Evolutionary conservation across 1,140 invertebrate genomes (phyloP).

Genomic region (Drosophila rufa): DNA sequence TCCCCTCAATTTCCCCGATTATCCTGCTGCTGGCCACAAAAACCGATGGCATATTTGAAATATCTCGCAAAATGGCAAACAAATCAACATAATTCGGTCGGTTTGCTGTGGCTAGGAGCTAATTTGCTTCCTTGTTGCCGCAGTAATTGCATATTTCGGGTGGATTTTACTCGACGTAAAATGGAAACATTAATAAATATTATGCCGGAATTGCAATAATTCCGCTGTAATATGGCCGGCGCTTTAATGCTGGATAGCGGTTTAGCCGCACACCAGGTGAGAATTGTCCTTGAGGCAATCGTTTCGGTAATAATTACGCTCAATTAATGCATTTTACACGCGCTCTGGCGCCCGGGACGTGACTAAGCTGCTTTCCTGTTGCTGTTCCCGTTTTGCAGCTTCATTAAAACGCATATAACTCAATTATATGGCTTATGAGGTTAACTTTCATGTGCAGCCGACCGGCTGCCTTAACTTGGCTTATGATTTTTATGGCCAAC

Average conservation of each 20-base stretch:
- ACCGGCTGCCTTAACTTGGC: slow-evolving; percentile 20
- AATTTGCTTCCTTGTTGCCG: slow-evolving; percentile 48
- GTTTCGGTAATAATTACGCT: slow-evolving; percentile 58
- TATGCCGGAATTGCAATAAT: slow-evolving; percentile 20
- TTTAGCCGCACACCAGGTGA: slow-evolving; percentile 17
- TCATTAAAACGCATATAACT: slow-evolving; percentile 70
- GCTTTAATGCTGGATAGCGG: slow-evolving; percentile 2
- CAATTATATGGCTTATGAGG: slow-evolving; percentile 66
- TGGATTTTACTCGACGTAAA: not conserved
- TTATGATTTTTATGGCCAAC: slow-evolving; percentile 49
- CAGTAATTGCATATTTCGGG: slow-evolving; percentile 28
- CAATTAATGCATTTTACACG: slow-evolving; percentile 68
- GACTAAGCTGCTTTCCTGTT: slow-evolving; percentile 26
- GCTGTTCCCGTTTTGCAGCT: slow-evolving; percentile 33
- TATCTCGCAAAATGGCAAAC: slow-evolving; percentile 57
- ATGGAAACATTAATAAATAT: slow-evolving; percentile 42
- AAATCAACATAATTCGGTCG: slow-evolving; percentile 66
- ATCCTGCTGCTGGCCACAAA: not conserved
- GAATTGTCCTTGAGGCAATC: slow-evolving; percentile 28
- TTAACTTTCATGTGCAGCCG: slow-evolving; percentile 27
- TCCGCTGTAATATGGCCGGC: not conserved
- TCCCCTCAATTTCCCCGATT: not conserved
- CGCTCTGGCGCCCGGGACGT: slow-evolving; percentile 4
- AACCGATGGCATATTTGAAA: slow-evolving; percentile 41
- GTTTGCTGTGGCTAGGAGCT: slow-evolving; percentile 40